Evolutionary conservation across 2,888 invertebrate species (phyloP), one percentile per base, ranked within the genome.

Genomic region (Hecatera dysodea): DNA sequence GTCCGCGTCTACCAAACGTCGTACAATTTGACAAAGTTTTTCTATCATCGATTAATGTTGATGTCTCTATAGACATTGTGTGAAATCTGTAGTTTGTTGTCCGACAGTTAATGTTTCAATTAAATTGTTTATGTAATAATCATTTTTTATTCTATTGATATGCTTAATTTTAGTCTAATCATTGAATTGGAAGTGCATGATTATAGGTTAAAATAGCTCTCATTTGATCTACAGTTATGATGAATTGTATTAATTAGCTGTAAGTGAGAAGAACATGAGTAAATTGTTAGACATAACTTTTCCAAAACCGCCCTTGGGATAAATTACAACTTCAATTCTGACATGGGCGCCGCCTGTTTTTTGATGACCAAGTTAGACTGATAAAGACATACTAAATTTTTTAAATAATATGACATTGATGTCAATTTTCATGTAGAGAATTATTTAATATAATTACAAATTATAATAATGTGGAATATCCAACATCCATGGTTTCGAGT

Each of bases 121-220:
- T 94, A 94, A 94, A 95, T 94, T 95, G 94, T 95, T 95, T 95
- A 94, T 93, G 92, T 95, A 94, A 93, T 94, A 92, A 93, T 93
- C 87, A 90, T 94, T 94, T 93, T 95, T 95, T 93, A 94, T 95
- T 94, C 92, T 94, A 93, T 93, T 94, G 94, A 95, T 94, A 94
- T 94, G 93, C 94, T 95, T 95, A 93, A 93, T 93, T 92, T 93
- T 93, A 94, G 91, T 91, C 88, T 92, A 90, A 93, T 93, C 90
- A 92, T 92, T 94, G 91, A 93, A 92, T 91, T 90, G 90, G 87
- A 92, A 93, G 93, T 94, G 94, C 94, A 93, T 93, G 91, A 89
- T 90, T 92, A 90, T 92, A 92, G 90, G 88, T 89, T 90, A 91
- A 90, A 92, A 91, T 93, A 93, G 95, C 94, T 95, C 94, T 95